A percentile compares a stretch with the other conserved stretches of the same genome.
phyloP scores from a whole-genome alignment of 2,797 vertebrate genomes.

The Buceros bicornis region DNA sequence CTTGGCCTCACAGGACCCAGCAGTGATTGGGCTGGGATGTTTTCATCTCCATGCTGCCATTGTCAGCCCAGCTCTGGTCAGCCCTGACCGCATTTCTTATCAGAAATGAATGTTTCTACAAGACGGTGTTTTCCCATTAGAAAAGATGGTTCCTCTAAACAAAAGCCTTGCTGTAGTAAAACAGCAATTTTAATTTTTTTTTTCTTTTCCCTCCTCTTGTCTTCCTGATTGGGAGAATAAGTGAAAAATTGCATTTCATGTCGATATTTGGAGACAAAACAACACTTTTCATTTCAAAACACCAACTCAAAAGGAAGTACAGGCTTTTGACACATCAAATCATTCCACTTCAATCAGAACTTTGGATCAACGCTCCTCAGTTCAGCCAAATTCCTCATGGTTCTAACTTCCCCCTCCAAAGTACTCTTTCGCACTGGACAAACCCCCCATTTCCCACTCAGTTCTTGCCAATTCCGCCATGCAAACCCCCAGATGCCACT shows the following conservation, averaged over 20 bases:
- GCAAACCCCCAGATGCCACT: not conserved
- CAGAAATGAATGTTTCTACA: conserved; percentile 2
- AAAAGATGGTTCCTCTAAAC: conserved; percentile 11
- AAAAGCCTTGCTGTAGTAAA: conserved; percentile 9
- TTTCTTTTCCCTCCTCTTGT: not conserved
- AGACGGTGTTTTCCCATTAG: not conserved
- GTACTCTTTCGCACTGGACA: not conserved
- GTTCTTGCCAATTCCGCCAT: not conserved
- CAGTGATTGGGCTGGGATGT: not conserved
- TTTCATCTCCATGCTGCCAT: not conserved
- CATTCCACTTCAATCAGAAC: conserved; percentile 66
- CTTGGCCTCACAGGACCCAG: not conserved
- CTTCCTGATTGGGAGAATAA: conserved; percentile 17
- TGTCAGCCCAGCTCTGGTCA: not conserved
- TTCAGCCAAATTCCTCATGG: not conserved
- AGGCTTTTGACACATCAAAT: conserved; percentile 61
- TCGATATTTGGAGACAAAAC: conserved; percentile 56
- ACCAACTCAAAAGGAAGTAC: conserved; percentile 50
- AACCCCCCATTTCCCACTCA: not conserved
- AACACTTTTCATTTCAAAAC: conserved; percentile 71
- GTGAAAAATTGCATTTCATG: conserved; percentile 14
- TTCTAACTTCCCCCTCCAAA: not conserved
- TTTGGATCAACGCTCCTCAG: not conserved
- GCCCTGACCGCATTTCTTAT: not conserved
- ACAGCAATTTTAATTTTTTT: not conserved